phyloP scores from a whole-genome alignment of 2,797 vertebrate genomes.

The Myotis pilosus region DNA sequence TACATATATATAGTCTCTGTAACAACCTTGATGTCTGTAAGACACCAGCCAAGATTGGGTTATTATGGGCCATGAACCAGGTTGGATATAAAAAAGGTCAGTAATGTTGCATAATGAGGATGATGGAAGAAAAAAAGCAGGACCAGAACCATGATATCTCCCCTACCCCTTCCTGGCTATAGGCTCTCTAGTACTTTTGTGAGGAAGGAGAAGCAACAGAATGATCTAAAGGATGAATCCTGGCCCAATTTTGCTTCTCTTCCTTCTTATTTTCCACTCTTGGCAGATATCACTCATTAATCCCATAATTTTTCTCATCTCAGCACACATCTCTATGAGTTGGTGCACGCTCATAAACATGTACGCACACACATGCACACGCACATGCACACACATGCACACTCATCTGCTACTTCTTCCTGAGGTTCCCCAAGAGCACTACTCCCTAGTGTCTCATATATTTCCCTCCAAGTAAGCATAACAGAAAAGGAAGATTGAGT shows the following conservation, averaged over 20 bases:
- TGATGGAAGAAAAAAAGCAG: neutral
- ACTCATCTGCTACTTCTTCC: neutral
- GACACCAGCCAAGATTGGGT: neutral
- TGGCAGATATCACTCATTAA: neutral
- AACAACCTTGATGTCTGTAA: neutral
- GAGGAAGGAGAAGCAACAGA: neutral
- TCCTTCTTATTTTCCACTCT: neutral
- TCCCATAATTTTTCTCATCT: neutral
- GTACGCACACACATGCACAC: neutral
- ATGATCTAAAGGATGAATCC: neutral
- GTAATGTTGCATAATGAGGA: neutral
- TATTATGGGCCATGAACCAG: neutral
- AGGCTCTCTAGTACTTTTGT: neutral
- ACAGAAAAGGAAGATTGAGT: neutral
- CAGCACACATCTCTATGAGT: neutral
- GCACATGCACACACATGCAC: neutral
- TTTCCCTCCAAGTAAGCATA: neutral
- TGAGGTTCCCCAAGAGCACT: neutral
- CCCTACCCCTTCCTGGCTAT: neutral
- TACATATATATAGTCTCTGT: neutral
- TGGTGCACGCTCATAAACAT: accelerated
- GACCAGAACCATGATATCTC: neutral
- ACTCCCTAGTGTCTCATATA: neutral
- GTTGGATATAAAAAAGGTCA: neutral
- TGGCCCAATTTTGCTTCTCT: neutral